These are phyloP conservation scores for Melanerpes formicivorus DNA, from an alignment of 2,113 vertebrate species.

Conservation along the genomic window DNA sequence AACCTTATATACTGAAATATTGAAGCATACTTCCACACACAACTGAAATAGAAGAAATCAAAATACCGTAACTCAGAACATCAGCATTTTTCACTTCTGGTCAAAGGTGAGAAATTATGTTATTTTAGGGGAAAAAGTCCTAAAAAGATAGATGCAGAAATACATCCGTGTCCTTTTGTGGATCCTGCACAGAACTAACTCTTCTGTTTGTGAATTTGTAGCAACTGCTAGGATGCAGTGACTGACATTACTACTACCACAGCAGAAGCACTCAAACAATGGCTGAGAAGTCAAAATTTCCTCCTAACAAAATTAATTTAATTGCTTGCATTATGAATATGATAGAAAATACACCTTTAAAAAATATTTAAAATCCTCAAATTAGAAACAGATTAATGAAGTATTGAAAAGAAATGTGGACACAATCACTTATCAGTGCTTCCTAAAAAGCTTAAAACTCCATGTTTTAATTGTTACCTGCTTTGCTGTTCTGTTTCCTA, in stretches of 20 bases:
- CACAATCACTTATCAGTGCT: neutral
- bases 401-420: neutral
- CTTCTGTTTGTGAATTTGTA: neutral
- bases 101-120: neutral
- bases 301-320: neutral
- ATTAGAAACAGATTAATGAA: neutral
- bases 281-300: neutral
- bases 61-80: neutral
- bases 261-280: neutral
- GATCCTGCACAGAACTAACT: neutral
- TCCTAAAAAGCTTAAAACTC: neutral
- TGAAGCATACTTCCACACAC: neutral
- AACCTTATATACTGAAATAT: neutral
- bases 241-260: neutral
- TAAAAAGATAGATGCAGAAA: neutral
- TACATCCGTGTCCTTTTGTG: neutral
- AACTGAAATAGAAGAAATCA: neutral
- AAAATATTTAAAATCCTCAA: neutral
- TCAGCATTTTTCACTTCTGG: neutral
- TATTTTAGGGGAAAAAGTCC: neutral
- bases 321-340: neutral
- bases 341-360: neutral
- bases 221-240: neutral
- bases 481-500: conserved; percentile 96
- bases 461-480: conserved; percentile 81